phyloP scores from a whole-genome alignment of 1,140 invertebrate genomes.

The Zaprionus taronus region DNA sequence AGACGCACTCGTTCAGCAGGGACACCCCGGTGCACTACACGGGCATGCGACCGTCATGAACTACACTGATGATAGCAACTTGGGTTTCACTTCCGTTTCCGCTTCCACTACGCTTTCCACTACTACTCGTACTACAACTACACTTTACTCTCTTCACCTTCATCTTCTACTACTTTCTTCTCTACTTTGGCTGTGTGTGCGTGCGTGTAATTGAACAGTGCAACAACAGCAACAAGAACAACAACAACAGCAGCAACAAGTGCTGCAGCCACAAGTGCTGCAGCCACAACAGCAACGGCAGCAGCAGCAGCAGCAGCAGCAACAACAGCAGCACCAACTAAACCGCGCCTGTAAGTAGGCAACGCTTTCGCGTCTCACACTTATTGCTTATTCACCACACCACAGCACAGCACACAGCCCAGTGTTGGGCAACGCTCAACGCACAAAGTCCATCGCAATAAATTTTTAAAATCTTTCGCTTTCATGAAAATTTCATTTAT shows the following conservation, averaged over 20 bases:
- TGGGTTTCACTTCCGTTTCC: conserved; percentile 56
- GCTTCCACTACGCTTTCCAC: conserved; percentile 24
- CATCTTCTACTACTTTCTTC: conserved; percentile 17
- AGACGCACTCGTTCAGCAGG: conserved; percentile 88
- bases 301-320: background rate
- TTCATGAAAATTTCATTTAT: background rate
- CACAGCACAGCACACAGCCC: background rate
- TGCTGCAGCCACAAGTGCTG: background rate
- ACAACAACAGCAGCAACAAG: conserved; percentile 3
- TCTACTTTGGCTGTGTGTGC: conserved; percentile 23
- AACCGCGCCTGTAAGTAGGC: conserved; percentile 63
- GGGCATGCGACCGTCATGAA: conserved; percentile 82
- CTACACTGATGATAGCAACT: conserved; percentile 32
- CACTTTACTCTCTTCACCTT: background rate
- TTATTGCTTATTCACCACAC: conserved; percentile 3
- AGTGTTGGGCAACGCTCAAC: background rate
- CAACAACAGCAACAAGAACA: background rate
- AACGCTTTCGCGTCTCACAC: conserved; percentile 16
- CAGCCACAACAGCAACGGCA: background rate
- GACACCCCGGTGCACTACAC: conserved; percentile 83
- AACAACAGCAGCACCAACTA: background rate
- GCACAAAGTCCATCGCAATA: conserved; percentile 1
- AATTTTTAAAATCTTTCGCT: background rate
- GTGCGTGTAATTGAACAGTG: conserved; percentile 28
- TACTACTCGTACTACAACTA: background rate